Evolutionary conservation across 1,140 invertebrate genomes (phyloP).

Genomic region (Coptotermes formosanus): DNA sequence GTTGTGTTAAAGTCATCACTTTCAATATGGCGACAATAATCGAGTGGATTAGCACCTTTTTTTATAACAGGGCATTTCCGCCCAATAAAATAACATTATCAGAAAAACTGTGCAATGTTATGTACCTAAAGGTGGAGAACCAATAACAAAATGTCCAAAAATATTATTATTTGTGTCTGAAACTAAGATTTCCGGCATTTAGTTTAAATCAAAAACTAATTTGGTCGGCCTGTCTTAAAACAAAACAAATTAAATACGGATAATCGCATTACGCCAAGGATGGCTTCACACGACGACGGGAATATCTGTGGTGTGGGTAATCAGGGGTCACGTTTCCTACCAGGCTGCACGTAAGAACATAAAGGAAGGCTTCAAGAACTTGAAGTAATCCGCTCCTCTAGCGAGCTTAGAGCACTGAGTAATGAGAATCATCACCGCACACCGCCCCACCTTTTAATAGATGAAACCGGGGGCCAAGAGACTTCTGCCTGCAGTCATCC

Average conservation of each 20-base stretch:
- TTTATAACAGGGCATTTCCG: too few species aligned
- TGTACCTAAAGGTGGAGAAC: too few species aligned
- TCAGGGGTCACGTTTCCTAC: neutral
- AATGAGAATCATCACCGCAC: neutral
- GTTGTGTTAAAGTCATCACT: too few species aligned
- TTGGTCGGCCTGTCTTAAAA: neutral
- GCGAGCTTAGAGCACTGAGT: neutral
- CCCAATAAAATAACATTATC: too few species aligned
- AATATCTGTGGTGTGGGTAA: neutral
- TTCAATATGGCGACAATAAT: too few species aligned
- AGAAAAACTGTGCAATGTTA: too few species aligned
- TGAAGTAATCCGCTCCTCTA: neutral
- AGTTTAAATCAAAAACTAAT: too few species aligned
- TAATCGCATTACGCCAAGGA: neutral
- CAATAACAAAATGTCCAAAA: too few species aligned
- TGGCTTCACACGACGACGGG: neutral
- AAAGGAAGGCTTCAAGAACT: neutral
- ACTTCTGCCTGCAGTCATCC: neutral
- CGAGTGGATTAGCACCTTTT: too few species aligned
- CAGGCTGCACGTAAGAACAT: neutral
- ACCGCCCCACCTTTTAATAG: neutral
- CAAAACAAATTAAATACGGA: neutral
- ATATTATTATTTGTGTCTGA: too few species aligned
- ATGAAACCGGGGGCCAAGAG: neutral
- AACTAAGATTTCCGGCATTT: too few species aligned